phyloP scores from a whole-genome alignment of 92 coral and sea anemone species.

The Palythoa caribaeorum region DNA sequence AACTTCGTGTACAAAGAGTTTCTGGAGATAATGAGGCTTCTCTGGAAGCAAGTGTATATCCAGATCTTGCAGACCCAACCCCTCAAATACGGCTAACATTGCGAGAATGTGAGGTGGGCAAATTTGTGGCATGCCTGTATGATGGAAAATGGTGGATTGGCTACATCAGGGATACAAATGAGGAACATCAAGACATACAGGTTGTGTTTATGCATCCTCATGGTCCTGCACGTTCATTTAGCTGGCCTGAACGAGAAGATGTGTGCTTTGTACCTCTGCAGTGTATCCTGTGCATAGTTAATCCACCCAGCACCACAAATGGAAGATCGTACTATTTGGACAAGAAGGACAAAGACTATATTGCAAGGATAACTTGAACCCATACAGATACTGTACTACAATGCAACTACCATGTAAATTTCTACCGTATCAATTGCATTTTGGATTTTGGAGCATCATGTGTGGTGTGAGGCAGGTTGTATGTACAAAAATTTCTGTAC shows the following conservation, averaged over 20 bases:
- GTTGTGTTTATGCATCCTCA: too few species aligned
- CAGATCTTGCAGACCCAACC: not conserved
- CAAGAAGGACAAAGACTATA: not conserved
- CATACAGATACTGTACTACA: too few species aligned
- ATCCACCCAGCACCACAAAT: not conserved
- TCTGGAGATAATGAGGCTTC: not conserved
- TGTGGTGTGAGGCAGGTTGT: too few species aligned
- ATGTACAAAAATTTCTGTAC: too few species aligned
- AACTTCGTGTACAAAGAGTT: not conserved
- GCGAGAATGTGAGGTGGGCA: too few species aligned
- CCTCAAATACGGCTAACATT: not conserved
- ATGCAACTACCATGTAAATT: too few species aligned
- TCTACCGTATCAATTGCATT: too few species aligned
- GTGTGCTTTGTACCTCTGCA: not conserved
- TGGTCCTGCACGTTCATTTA: too few species aligned
- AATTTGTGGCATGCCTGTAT: not conserved
- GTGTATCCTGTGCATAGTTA: not conserved
- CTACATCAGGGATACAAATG: not conserved
- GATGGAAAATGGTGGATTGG: slow-evolving; percentile 16
- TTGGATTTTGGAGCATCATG: too few species aligned
- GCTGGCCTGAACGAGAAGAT: too few species aligned
- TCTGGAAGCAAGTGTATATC: not conserved
- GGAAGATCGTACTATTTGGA: not conserved
- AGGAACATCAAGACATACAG: not conserved
- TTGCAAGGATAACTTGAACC: not conserved